Percentiles rank a stretch among this genome's conserved stretches.
phyloP scores from a whole-genome alignment of 2,888 invertebrate genomes.

The Cylindroiulus punctatus region DNA sequence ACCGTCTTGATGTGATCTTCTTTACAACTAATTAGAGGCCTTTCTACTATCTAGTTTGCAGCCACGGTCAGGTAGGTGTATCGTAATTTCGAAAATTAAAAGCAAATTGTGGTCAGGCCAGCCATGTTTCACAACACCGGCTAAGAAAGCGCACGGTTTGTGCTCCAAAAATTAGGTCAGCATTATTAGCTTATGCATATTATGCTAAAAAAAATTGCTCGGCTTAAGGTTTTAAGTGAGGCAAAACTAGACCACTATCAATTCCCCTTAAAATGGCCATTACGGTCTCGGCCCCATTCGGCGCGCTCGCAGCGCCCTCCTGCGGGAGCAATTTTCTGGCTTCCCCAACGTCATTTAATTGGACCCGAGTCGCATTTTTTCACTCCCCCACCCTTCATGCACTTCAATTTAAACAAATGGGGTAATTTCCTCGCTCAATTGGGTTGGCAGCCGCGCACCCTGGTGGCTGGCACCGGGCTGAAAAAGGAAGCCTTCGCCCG shows the following conservation, averaged over 20 bases:
- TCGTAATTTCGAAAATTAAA: neutral
- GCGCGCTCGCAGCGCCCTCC: neutral
- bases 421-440: neutral
- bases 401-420: slow-evolving; percentile 14
- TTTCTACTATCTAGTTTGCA: neutral
- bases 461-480: slow-evolving; percentile 13
- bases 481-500: slow-evolving; percentile 30
- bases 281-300: neutral
- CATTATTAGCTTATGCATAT: slow-evolving; percentile 25
- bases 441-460: neutral
- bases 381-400: neutral
- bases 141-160: neutral
- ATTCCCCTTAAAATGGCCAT: neutral
- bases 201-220: neutral
- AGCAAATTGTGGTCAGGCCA: neutral
- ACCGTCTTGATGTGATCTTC: neutral
- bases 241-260: neutral
- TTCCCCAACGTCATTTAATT: slow-evolving; percentile 3
- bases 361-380: neutral
- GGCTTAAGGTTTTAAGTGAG: neutral
- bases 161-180: neutral
- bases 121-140: slow-evolving; percentile 4
- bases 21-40: neutral
- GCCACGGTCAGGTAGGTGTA: neutral
- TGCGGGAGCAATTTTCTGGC: neutral